Percentiles rank a stretch among this genome's conserved stretches.
Evolutionary conservation across 2,888 invertebrate genomes (phyloP).

Genomic region (Yponomeuta evonymella): DNA sequence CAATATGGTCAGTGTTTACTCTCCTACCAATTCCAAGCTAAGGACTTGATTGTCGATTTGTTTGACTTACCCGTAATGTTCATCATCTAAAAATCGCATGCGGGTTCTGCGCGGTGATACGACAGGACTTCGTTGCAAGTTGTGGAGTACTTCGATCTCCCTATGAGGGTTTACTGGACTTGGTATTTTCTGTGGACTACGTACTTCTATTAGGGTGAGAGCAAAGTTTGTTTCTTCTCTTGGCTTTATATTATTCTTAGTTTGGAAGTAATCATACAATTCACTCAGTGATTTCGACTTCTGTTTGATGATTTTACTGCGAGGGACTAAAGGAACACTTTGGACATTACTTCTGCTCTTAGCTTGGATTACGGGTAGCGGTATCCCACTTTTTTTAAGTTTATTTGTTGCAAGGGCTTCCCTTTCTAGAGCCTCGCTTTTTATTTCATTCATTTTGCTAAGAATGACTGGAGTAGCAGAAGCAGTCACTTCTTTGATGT

Average conservation of each 20-base stretch:
- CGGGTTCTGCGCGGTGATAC: slow-evolving; percentile 71
- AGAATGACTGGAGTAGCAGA: slow-evolving; percentile 41
- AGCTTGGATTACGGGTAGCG: slow-evolving; percentile 56
- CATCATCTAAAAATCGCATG: slow-evolving; percentile 48
- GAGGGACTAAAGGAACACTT: slow-evolving; percentile 24
- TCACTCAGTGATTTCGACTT: slow-evolving; percentile 71
- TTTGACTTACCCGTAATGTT: slow-evolving; percentile 60
- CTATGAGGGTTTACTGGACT: slow-evolving; percentile 77
- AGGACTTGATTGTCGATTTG: background rate
- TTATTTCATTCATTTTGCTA: slow-evolving; percentile 52
- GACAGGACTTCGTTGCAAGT: slow-evolving; percentile 79
- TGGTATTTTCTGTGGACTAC: slow-evolving; percentile 55
- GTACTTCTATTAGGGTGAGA: slow-evolving; percentile 50
- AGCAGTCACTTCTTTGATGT: slow-evolving; percentile 36
- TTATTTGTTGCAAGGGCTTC: slow-evolving; percentile 33
- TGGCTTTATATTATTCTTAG: slow-evolving; percentile 47
- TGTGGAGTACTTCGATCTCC: slow-evolving; percentile 81
- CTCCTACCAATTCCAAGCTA: too few species aligned
- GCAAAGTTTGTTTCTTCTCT: slow-evolving; percentile 53
- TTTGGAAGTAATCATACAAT: slow-evolving; percentile 65
- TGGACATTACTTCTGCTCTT: slow-evolving; percentile 29
- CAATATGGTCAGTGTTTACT: too few species aligned
- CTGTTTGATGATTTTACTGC: slow-evolving; percentile 47
- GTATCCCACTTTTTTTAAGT: slow-evolving; percentile 58
- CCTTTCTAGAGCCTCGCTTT: slow-evolving; percentile 44